Evolutionary conservation across 2,888 invertebrate species (phyloP).

Genomic region (Onthophagus sagittarius): DNA sequence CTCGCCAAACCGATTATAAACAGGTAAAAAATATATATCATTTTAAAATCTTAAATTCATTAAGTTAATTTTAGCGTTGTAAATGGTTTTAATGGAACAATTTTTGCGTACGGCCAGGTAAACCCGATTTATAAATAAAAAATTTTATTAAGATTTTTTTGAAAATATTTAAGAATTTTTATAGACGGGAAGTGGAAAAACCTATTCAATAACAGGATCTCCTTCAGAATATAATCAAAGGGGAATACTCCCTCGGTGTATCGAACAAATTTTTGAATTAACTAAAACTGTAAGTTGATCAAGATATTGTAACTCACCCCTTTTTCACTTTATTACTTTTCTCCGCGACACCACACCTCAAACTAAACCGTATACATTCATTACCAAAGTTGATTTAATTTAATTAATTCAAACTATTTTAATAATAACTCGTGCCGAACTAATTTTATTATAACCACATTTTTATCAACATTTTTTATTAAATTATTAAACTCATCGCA

Average conservation of each 20-base stretch:
- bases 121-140: conserved; percentile 7
- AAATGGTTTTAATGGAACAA: conserved; percentile 55
- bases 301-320: too few relatives aligned
- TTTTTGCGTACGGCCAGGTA: conserved; percentile 57
- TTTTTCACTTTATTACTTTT: too few relatives aligned
- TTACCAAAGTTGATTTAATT: background rate
- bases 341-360: too few relatives aligned
- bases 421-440: too few relatives aligned
- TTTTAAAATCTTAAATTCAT: background rate
- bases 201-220: conserved; percentile 53
- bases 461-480: too few relatives aligned
- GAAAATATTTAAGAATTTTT: conserved; percentile 23
- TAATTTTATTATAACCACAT: too few relatives aligned
- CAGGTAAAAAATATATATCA: conserved; percentile 41
- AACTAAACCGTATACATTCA: too few relatives aligned
- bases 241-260: conserved; percentile 53
- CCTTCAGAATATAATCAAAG: conserved; percentile 45
- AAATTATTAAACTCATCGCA: too few relatives aligned
- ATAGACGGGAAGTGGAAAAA: conserved; percentile 57
- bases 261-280: conserved; percentile 50
- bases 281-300: conserved; percentile 43
- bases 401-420: too few relatives aligned
- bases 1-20: conserved; percentile 52
- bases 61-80: conserved; percentile 51
- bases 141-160: background rate